These are phyloP conservation scores for Microcebus griseorufus DNA, from an alignment of 2,113 vertebrate genomes.

Conservation along the genomic window DNA sequence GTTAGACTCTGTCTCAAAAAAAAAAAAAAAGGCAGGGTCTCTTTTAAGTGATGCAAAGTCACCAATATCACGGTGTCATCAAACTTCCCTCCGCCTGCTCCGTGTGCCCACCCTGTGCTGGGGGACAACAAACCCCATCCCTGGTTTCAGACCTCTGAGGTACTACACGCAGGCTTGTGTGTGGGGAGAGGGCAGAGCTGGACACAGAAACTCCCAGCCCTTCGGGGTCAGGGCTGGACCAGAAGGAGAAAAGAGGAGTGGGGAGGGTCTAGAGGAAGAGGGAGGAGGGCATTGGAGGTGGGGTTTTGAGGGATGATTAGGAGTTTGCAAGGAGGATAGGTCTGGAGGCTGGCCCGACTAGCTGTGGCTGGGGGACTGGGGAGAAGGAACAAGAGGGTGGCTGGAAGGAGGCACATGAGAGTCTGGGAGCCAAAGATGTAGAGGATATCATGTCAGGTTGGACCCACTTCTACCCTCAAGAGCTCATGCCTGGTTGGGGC, in stretches of 20 bases:
- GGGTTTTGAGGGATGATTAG: constrained; percentile 32
- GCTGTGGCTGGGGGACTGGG: background rate
- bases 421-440: background rate
- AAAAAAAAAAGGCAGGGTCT: background rate
- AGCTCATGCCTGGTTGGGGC: background rate
- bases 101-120: background rate
- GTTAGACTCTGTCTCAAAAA: no score
- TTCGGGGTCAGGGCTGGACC: background rate
- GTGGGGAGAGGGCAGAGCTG: background rate
- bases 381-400: background rate
- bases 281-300: background rate
- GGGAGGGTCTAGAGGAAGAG: background rate
- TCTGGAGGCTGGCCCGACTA: background rate
- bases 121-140: background rate
- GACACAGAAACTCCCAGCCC: background rate
- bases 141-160: background rate
- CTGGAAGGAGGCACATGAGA: background rate
- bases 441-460: background rate
- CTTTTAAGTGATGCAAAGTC: background rate
- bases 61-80: background rate
- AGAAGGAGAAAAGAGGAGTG: background rate
- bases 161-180: background rate
- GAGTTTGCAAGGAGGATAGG: background rate
- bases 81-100: background rate
- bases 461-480: background rate